Evolutionary conservation across 2,797 vertebrate species (phyloP), one percentile per base, ranked within the genome.

Genomic region (Lithobates pipiens): DNA sequence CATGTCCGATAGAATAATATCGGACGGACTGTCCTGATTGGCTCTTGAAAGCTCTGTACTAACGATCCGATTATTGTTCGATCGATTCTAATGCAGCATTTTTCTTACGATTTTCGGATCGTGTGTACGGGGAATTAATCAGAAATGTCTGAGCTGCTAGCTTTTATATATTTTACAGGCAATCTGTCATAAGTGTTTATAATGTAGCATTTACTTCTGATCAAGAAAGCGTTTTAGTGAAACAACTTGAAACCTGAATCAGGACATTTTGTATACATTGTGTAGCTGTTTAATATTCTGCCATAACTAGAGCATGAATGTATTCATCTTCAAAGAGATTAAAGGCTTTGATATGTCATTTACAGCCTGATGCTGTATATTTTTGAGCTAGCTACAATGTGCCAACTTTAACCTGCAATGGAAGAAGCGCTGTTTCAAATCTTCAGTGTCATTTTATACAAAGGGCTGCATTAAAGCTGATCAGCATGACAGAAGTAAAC

Each of bases 271-370:
- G 79, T 73, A 73, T 61, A 57, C 36, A 25, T 73, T 34, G 68
- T 27, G 32, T 81, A 54, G 15, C 65, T 70, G 77, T 69, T 80
- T 80, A 29, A 65, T 25, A 36, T 63, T 21, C 46, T 21, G 34
- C 42, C 69, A 44, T 32, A 50, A 34, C 67, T 50, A 4, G 42
- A 71, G 79, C 50, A 42, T 81, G 27, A 27, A 63, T 27, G 70
- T 73, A 81, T 50, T 57, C 69, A 34, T 74, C 69, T 79, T 85
- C 76, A 85, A 74, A 80, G 76, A 44, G 57, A 23, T 8, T 13
- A 25, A 16, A 29, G 3, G 34, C 76, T 85, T 73, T 85, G 83
- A 85, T 85, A 63, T 74, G 72, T 74, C 80, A 65, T 85, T 85
- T 73, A 74, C 77, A 44, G 29, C 23, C 67, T 50, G 69, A 74